Evolutionary conservation across 2,113 vertebrate species (phyloP).

Genomic region (Pelecanoides urinatrix): DNA sequence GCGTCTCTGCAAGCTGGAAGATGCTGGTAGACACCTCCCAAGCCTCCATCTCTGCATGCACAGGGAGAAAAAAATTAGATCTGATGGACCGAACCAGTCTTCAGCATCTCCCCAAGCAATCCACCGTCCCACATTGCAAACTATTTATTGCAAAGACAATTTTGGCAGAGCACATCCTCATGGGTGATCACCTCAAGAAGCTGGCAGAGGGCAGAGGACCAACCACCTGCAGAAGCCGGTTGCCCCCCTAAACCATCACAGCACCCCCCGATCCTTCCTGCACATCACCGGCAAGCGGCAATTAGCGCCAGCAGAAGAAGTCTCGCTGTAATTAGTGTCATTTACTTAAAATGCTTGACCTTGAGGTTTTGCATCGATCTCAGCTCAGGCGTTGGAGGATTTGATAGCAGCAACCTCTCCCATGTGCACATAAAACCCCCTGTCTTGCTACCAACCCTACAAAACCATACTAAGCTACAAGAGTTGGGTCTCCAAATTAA

Average conservation of each 20-base stretch:
- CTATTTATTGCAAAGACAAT: background rate
- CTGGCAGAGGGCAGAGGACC: background rate
- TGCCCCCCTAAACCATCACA: background rate
- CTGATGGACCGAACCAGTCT: background rate
- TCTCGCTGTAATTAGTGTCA: background rate
- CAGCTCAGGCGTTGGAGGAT: background rate
- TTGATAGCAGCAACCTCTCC: background rate
- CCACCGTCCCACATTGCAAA: rapidly evolving
- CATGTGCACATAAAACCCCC: rapidly evolving
- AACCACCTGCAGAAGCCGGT: background rate
- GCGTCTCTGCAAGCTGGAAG: background rate
- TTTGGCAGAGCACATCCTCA: background rate
- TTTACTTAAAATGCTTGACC: background rate
- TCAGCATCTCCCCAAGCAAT: rapidly evolving
- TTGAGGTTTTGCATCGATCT: background rate
- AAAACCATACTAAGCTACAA: background rate
- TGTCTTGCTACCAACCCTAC: background rate
- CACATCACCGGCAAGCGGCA: background rate
- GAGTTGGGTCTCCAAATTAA: background rate
- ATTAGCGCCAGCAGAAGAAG: background rate
- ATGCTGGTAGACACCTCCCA: background rate
- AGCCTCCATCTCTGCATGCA: background rate
- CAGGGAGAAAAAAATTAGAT: background rate
- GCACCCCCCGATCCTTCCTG: background rate
- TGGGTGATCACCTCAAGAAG: background rate